These are phyloP conservation scores for Periophthalmus modestus DNA, from an alignment of 2,113 vertebrate species.

Conservation along the genomic window DNA sequence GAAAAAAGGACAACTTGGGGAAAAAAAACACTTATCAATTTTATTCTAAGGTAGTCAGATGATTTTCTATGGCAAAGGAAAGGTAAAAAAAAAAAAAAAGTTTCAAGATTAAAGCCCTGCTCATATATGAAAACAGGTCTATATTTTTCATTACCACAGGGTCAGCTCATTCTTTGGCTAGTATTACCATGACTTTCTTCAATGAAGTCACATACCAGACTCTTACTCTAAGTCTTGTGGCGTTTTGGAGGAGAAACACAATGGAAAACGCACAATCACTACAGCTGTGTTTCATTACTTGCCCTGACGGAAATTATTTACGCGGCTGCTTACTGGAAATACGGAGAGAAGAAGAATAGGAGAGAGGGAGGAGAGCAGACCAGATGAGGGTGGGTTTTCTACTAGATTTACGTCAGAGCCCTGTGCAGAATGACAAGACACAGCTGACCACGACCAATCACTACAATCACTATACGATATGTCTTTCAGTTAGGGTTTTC, in stretches of 20 bases:
- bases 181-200: conserved; percentile 40
- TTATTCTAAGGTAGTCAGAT: background rate
- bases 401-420: conserved; percentile 43
- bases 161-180: conserved; percentile 24
- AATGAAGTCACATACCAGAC: conserved; percentile 56
- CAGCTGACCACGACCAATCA: conserved; percentile 9
- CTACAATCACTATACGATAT: background rate
- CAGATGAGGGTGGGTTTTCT: conserved; percentile 18
- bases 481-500: background rate
- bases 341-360: conserved; percentile 8
- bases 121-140: background rate
- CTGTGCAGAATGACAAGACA: conserved; percentile 32
- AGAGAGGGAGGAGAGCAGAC: conserved; percentile 16
- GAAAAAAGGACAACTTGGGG: background rate
- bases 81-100: background rate
- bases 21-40: background rate
- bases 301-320: conserved; percentile 71
- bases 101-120: background rate
- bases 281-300: conserved; percentile 78
- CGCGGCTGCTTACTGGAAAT: conserved; percentile 72
- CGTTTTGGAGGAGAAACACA: conserved; percentile 61
- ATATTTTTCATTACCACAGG: conserved; percentile 8
- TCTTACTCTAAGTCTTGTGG: conserved; percentile 33
- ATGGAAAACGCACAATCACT: conserved; percentile 75
- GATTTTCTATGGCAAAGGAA: background rate